Base-by-base conservation (phyloP, 2,888 invertebrate species). In the Vannuccia rotundouncinata region DNA sequence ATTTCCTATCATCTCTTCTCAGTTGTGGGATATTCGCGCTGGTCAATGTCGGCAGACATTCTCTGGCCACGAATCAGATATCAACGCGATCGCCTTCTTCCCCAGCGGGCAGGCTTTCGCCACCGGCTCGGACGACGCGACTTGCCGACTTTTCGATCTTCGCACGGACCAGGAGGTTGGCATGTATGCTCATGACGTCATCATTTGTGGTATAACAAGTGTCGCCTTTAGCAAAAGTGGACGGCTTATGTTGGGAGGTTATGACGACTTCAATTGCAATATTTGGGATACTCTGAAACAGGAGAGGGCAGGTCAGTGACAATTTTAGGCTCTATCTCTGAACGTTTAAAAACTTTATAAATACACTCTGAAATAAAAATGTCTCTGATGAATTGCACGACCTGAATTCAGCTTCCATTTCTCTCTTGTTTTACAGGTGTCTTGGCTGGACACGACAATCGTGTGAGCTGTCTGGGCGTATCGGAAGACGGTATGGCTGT, bases 211-310 rank as follows among this genome's bases (percentile, higher is more conserved):
- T 1, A 74, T 74, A n/a, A 74, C 96, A 99, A 99, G 95, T 85
- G 99, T 99, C 86, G 98, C 98, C 88, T 98, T 98, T 91, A 94
- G 94, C 89, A 95, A 95, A 91, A 94, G 94, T 85, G 97, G 97
- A 85, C 93, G 97, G 83, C 92, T 98, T 87, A 91, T 98, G 89
- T 91, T 97, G 84, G 97, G 97, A 87, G 99, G 99, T 83, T 99
- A 99, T 90, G 99, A 99, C 89, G 99, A 99, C 90, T 99, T 99
- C 91, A 99, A 99, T 90, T 98, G 98, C 91, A 99, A 99, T 90
- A 97, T 99, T 59, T 99, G 99, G 99, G 99, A 99, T 90, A 96
- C 97, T 84, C 95, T 99, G 94, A 96, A 98, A 91, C 95, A 97
- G 88, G 99, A 99, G 89, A 92, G 99, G 89, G 95, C 96, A 87